Percentiles rank a stretch among this genome's conserved stretches.
Conservation (phyloP, 2,797 vertebrate species). For the Centroberyx gerrardi region DNA sequence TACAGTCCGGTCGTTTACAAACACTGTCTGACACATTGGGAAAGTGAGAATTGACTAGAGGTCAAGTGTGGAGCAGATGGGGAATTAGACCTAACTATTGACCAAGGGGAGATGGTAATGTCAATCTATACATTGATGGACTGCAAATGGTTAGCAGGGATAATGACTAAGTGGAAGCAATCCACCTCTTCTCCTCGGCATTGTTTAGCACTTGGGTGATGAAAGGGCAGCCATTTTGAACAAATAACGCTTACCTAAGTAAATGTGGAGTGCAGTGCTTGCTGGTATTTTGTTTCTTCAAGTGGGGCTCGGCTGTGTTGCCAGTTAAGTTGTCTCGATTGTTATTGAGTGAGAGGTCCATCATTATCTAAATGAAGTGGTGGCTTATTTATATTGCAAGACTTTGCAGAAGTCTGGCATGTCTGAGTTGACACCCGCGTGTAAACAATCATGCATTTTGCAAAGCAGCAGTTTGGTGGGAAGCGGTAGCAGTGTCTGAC, state of each 20-base stretch:
- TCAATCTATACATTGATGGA: constrained; percentile 59
- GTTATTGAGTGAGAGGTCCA: constrained; percentile 45
- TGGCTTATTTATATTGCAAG: constrained; percentile 47
- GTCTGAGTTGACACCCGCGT: constrained; percentile 17
- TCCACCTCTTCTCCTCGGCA: constrained; percentile 19
- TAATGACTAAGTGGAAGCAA: constrained; percentile 56
- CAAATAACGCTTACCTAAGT: constrained; percentile 37
- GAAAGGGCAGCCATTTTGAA: constrained; percentile 35
- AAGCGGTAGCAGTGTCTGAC: constrained; percentile 18
- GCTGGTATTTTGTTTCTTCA: constrained; percentile 26
- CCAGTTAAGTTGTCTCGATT: constrained; percentile 18
- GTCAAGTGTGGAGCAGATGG: constrained; percentile 49
- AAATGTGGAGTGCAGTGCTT: constrained; percentile 17
- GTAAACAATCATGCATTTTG: constrained; percentile 34
- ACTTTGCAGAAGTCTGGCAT: not conserved
- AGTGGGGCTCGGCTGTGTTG: constrained; percentile 25
- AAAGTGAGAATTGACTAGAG: constrained; percentile 37
- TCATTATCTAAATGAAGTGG: constrained; percentile 54
- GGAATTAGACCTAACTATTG: constrained; percentile 49
- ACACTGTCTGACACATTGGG: constrained; percentile 15
- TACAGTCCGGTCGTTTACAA: not conserved
- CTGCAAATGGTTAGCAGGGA: constrained; percentile 40
- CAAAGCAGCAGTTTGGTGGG: constrained; percentile 27
- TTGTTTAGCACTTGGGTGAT: constrained; percentile 43
- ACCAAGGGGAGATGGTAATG: constrained; percentile 23